A percentile compares a stretch with the other conserved stretches of the same genome.
Conservation (phyloP, 2,113 vertebrate species). For the Uria aalge region DNA sequence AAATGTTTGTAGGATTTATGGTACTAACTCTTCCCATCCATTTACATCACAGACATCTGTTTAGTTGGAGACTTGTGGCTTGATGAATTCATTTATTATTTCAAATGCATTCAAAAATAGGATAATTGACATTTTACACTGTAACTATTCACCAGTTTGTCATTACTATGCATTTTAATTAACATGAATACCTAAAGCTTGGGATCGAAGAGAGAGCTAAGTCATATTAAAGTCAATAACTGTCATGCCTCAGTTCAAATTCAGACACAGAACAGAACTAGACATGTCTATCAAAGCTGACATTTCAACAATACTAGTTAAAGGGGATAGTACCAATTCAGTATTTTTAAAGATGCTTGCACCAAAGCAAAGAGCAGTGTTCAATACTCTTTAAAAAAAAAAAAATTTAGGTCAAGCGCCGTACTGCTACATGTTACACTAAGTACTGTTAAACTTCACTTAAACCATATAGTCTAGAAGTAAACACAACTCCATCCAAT, state of each 20-base stretch:
- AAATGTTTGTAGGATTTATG: not conserved
- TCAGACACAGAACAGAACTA: not conserved
- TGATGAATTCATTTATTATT: not conserved
- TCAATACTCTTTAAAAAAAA: not conserved
- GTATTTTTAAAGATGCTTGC: not conserved
- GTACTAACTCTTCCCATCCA: not conserved
- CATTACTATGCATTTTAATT: conserved; percentile 28
- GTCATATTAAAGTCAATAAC: not conserved
- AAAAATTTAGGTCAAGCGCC: not conserved
- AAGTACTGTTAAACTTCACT: not conserved
- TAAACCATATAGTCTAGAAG: not conserved
- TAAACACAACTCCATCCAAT: not conserved
- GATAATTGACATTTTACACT: conserved; percentile 38
- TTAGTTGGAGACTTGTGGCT: not conserved
- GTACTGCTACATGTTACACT: not conserved
- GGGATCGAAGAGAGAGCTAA: not conserved
- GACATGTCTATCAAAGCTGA: not conserved
- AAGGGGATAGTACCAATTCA: not conserved
- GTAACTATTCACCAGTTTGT: conserved; percentile 6
- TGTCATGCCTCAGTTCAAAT: not conserved
- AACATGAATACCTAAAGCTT: not conserved
- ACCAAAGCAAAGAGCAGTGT: not conserved
- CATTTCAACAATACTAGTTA: not conserved
- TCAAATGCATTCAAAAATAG: conserved; percentile 17
- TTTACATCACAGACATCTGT: not conserved